Percentiles rank a stretch among this genome's conserved stretches.
These are phyloP conservation scores for Phyto melanocephala DNA, from an alignment of 2,888 invertebrate genomes.

Conservation along the genomic window DNA sequence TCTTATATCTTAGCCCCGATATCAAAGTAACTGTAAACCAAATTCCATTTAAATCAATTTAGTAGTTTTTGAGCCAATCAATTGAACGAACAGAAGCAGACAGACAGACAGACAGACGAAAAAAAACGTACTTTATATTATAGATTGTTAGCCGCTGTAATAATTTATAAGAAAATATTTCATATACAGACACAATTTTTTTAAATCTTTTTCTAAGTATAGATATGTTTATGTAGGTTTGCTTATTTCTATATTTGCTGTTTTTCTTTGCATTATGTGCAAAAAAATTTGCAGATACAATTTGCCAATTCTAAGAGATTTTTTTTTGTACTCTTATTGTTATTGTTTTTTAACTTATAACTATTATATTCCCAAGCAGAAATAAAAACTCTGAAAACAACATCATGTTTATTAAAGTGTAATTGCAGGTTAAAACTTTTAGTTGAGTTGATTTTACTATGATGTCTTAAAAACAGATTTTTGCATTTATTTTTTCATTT, in stretches of 20 bases:
- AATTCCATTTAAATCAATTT: too few species aligned
- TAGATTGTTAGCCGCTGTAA: too few species aligned
- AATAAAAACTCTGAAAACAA: constrained; percentile 6
- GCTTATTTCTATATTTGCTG: background rate
- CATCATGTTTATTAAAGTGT: constrained; percentile 41
- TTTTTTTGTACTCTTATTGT: background rate
- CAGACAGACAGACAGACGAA: too few species aligned
- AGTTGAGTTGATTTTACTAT: background rate
- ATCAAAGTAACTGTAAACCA: too few species aligned
- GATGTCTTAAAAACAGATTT: background rate
- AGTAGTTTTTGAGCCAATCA: too few species aligned
- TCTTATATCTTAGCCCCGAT: too few species aligned
- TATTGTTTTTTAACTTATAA: background rate
- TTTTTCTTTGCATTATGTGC: background rate
- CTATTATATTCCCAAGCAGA: background rate
- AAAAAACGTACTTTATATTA: too few species aligned
- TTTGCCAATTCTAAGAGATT: constrained; percentile 4
- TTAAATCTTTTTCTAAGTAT: too few species aligned
- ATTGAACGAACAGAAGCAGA: too few species aligned
- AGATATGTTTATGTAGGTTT: too few species aligned
- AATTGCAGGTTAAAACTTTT: constrained; percentile 42
- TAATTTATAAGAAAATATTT: too few species aligned
- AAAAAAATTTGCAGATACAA: background rate
- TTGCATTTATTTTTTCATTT: background rate
- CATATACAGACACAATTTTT: too few species aligned